Percentiles rank a stretch among this genome's conserved stretches.
phyloP scores from a whole-genome alignment of 1,140 invertebrate genomes.

The Eueides isabella region DNA sequence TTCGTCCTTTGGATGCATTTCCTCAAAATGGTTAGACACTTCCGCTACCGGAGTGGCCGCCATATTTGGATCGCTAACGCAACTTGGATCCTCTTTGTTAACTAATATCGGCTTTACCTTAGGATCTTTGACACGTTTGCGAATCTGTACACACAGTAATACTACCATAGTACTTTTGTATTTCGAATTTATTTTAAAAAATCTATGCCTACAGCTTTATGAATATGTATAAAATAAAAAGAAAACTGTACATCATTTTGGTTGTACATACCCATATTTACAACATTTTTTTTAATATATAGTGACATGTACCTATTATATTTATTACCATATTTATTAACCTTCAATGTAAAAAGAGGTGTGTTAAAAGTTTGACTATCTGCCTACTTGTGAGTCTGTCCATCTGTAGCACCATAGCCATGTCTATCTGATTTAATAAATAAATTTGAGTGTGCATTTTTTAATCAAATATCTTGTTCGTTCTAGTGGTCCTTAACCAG shows the following conservation, averaged over 20 bases:
- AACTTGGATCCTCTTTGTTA: slow-evolving; percentile 82
- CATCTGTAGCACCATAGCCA: too few species aligned
- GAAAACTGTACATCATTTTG: neutral
- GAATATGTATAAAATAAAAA: neutral
- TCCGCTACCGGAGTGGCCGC: slow-evolving; percentile 54
- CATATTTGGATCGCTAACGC: slow-evolving; percentile 72
- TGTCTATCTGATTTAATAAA: too few species aligned
- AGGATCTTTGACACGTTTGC: slow-evolving; percentile 80
- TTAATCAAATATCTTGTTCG: too few species aligned
- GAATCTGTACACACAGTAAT: slow-evolving; percentile 69
- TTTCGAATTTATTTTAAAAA: too few species aligned
- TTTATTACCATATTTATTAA: too few species aligned
- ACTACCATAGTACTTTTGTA: slow-evolving; percentile 23
- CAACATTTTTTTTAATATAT: neutral
- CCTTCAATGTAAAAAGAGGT: too few species aligned
- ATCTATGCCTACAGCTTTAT: neutral
- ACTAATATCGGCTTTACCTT: slow-evolving; percentile 81
- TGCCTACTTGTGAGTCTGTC: too few species aligned
- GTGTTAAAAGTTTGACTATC: too few species aligned
- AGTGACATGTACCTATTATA: neutral
- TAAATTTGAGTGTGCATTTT: too few species aligned
- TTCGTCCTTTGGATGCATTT: slow-evolving; percentile 91
- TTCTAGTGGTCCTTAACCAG: too few species aligned
- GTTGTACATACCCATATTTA: neutral
- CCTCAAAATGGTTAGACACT: slow-evolving; percentile 88